Evolutionary conservation across 2,113 vertebrate species (phyloP), one percentile per base, ranked within the genome.

Genomic region (Corythaeola cristata): DNA sequence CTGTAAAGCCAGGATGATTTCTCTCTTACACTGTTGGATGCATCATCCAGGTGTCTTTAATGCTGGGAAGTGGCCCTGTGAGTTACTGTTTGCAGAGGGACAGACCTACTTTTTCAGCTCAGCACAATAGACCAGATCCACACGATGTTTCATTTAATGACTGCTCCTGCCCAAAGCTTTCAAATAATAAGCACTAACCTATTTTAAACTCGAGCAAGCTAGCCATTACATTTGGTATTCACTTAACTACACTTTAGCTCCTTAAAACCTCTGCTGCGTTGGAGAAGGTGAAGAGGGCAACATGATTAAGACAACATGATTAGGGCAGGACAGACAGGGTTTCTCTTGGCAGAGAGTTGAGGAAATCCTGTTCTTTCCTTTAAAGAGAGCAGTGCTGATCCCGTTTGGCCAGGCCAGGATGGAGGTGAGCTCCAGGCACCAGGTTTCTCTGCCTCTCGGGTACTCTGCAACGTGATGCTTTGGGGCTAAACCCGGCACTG

Each of bases 151-250:
- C 88, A 79, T 77, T 60, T 93, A 88, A 88, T 83, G 41, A 91
- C 62, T 83, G 75, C 59, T 85, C n/a, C 71, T 69, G 58, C 75
- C 88, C 63, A 85, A 95, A 88, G 89, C 81, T 90, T 91, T 88
- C 67, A 79, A 45, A 68, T 85, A 93, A 88, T 71, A 91, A 75
- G 55, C 75, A 80, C 41, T 67, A 85, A 44, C 47, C 64, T 95
- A 76, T 69, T 95, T 89, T 88, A 85, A 93, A 94, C 75, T 56
- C 83, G 72, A 94, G 50, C 55, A 83, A 91, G 81, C 67, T 53
- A 88, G 95, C 76, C 75, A 71, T 88, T 96, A 94, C 68, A 89
- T 96, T 90, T 89, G n/a, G 37, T 66, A 55, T 90, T 91, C 82
- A 93, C 69, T 64, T 66, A 44, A 90, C 86, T 84, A 80, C 35